phyloP scores from a whole-genome alignment of 2,888 invertebrate genomes.

The Parnassius orleans region DNA sequence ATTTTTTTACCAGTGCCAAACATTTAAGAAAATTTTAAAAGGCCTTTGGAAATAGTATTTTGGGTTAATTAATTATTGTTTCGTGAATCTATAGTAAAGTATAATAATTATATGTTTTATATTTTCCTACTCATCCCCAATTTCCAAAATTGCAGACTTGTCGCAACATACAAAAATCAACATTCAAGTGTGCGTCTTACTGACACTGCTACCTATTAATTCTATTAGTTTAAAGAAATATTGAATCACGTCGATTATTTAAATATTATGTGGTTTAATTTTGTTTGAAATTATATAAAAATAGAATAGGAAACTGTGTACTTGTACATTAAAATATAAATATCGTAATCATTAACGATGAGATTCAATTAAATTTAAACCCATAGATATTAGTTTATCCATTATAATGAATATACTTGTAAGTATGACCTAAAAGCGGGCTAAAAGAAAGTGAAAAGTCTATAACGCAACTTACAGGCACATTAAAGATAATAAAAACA shows the following conservation, averaged over 20 bases:
- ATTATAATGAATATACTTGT: background rate
- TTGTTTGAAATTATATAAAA: too few relatives aligned
- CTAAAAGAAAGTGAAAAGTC: conserved; percentile 24
- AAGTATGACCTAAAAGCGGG: conserved; percentile 3
- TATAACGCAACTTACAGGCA: conserved; percentile 16
- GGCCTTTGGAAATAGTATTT: background rate
- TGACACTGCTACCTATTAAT: conserved; percentile 31
- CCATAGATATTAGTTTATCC: too few relatives aligned
- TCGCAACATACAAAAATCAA: conserved; percentile 59
- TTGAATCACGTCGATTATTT: background rate
- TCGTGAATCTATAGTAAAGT: background rate
- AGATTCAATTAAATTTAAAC: too few relatives aligned
- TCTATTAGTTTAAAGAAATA: background rate
- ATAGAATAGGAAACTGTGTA: too few relatives aligned
- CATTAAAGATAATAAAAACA: conserved; percentile 31
- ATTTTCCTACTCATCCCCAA: conserved; percentile 27
- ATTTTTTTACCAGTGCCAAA: background rate
- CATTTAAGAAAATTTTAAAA: too few relatives aligned
- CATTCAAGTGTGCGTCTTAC: conserved; percentile 43
- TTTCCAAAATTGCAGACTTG: conserved; percentile 65
- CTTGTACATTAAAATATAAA: too few relatives aligned
- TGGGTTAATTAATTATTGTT: background rate
- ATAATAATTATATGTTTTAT: conserved; percentile 3
- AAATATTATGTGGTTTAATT: too few relatives aligned
- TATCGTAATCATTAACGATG: too few relatives aligned